These are phyloP conservation scores for Sarcophaga caerulescens DNA, from an alignment of 2,888 invertebrate genomes.

Conservation along the genomic window DNA sequence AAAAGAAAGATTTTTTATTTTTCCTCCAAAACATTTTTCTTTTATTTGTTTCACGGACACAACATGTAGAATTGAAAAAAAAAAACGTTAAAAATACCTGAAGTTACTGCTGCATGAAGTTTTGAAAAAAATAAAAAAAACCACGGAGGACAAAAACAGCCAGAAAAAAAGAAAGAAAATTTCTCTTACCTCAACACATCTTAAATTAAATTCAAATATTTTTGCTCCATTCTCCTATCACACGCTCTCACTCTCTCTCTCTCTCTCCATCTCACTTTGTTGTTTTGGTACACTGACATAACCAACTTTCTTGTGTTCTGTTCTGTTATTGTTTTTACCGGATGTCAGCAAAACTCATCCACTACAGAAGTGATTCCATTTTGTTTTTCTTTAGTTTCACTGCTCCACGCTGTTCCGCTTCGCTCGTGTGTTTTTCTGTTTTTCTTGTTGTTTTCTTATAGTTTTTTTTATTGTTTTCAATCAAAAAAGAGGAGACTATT, in stretches of 20 bases:
- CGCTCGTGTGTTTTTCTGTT: not conserved
- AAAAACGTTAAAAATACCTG: not conserved
- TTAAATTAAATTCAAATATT: constrained; percentile 66
- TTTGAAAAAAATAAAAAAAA: constrained; percentile 6
- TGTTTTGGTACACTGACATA: too few relatives aligned
- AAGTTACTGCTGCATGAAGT: constrained; percentile 37
- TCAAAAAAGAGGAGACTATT: not conserved
- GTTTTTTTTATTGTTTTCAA: constrained; percentile 7
- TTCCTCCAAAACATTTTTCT: constrained; percentile 9
- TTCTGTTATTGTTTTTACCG: constrained; percentile 28
- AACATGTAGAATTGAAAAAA: not conserved
- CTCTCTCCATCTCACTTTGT: not conserved
- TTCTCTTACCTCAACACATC: constrained; percentile 59
- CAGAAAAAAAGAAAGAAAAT: not conserved
- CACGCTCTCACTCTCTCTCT: not conserved
- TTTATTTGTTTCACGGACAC: not conserved
- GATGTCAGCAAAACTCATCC: constrained; percentile 65
- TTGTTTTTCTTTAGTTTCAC: too few relatives aligned
- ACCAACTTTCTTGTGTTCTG: too few relatives aligned
- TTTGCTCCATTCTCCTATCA: constrained; percentile 5
- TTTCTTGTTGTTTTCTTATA: not conserved
- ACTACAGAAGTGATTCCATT: constrained; percentile 15
- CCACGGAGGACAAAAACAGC: not conserved
- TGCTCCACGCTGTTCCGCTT: too few relatives aligned
- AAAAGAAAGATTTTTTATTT: not conserved